A percentile compares a stretch with the other conserved stretches of the same genome.
These are phyloP conservation scores for Paralinhomoeus sp. DNA, from an alignment of 2,888 invertebrate genomes.

Conservation along the genomic window DNA sequence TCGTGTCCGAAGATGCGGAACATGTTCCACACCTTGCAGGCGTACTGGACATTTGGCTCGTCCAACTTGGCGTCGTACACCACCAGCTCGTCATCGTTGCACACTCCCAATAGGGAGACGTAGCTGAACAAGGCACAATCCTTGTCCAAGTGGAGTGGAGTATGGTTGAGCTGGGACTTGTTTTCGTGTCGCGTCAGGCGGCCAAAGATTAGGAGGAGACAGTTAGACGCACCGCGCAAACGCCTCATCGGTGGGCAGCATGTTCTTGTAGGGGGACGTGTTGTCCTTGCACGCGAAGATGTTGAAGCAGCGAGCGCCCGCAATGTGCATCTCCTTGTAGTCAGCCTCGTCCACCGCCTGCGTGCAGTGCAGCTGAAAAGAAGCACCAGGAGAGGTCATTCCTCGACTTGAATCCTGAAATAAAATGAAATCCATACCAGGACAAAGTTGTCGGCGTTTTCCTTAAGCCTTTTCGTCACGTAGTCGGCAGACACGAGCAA, in stretches of 20 bases:
- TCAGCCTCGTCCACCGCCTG: slow-evolving; percentile 8
- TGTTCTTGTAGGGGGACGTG: slow-evolving; percentile 15
- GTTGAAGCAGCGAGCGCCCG: slow-evolving; percentile 24
- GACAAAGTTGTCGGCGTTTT: too few species aligned
- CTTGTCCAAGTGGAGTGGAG: too few species aligned
- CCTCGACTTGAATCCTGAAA: too few species aligned
- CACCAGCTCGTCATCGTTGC: slow-evolving; percentile 20
- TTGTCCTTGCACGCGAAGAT: slow-evolving; percentile 21
- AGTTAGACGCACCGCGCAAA: slow-evolving; percentile 19
- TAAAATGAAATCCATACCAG: too few species aligned
- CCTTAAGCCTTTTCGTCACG: too few species aligned
- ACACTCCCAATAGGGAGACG: slow-evolving; percentile 15
- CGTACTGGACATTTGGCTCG: slow-evolving; percentile 16
- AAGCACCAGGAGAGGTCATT: too few species aligned
- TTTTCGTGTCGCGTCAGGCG: too few species aligned
- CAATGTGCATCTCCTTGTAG: slow-evolving; percentile 20
- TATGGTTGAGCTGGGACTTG: too few species aligned
- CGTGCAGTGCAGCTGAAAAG: too few species aligned
- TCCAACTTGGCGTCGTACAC: slow-evolving; percentile 21
- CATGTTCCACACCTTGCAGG: slow-evolving; percentile 24
- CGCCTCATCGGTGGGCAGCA: slow-evolving; percentile 16
- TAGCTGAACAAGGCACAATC: too few species aligned
- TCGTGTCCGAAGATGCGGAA: slow-evolving; percentile 23
- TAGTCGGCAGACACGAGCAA: too few species aligned
- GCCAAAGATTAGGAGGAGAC: background rate